Evolutionary conservation across 2,888 invertebrate species (phyloP).

Genomic region (Tigriopus californicus): DNA sequence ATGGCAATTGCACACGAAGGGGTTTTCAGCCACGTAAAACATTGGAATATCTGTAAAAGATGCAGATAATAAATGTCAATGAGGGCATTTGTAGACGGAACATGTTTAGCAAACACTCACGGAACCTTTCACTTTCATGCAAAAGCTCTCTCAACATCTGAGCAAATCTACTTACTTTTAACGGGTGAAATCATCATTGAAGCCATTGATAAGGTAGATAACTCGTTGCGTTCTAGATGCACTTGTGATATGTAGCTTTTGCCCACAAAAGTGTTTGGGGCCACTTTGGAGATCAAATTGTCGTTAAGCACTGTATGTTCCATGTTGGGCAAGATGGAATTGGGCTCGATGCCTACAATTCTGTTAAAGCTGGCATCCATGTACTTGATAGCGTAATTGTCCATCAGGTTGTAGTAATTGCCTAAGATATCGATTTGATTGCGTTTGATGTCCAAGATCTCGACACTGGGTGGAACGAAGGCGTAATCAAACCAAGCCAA

Average conservation of each 20-base stretch:
- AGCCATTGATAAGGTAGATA: slow-evolving; percentile 48
- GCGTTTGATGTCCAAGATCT: slow-evolving; percentile 64
- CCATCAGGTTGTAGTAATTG: slow-evolving; percentile 65
- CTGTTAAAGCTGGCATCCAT: slow-evolving; percentile 65
- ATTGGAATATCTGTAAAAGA: slow-evolving; percentile 48
- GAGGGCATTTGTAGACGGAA: not conserved
- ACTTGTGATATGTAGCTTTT: slow-evolving; percentile 53
- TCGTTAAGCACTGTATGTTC: slow-evolving; percentile 57
- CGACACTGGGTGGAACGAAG: slow-evolving; percentile 50
- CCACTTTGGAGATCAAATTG: slow-evolving; percentile 38
- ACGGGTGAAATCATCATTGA: slow-evolving; percentile 41
- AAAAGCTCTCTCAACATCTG: too few species aligned
- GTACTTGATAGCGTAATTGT: slow-evolving; percentile 42
- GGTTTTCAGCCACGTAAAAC: slow-evolving; percentile 62
- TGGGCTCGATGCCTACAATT: slow-evolving; percentile 58
- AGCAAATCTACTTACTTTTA: not conserved
- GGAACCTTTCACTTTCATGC: too few species aligned
- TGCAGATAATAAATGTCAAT: too few species aligned
- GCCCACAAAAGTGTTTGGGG: slow-evolving; percentile 46
- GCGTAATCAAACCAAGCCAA: slow-evolving; percentile 51
- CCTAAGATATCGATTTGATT: slow-evolving; percentile 60
- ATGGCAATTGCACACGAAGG: slow-evolving; percentile 63
- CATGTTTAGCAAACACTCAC: too few species aligned
- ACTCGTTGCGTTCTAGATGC: slow-evolving; percentile 51
- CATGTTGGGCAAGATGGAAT: slow-evolving; percentile 61